Conservation (phyloP, 23 tunicate genomes). For the Ciona savignyi region DNA sequence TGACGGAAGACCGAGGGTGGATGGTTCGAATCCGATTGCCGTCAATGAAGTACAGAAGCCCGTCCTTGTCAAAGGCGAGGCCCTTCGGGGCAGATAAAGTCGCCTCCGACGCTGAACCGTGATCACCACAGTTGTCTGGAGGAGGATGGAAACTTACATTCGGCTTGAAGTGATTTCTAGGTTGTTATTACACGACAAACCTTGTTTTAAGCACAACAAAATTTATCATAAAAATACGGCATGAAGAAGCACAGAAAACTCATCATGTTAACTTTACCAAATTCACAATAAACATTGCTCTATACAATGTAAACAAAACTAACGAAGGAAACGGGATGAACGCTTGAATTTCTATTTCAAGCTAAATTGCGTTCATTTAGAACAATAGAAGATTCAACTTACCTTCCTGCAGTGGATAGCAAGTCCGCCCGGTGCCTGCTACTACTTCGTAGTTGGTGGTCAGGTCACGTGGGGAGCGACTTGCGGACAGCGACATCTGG, state of each 20-base stretch:
- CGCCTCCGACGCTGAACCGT: slow-evolving; percentile 59
- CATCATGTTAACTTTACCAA: too few species aligned
- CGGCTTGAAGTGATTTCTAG: too few species aligned
- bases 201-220: too few species aligned
- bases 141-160: too few species aligned
- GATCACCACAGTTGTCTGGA: slow-evolving; percentile 75
- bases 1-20: slow-evolving; percentile 25
- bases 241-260: too few species aligned
- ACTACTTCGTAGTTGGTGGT: slow-evolving; percentile 55
- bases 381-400: background rate
- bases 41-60: slow-evolving; percentile 81
- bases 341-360: too few species aligned
- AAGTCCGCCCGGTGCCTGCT: slow-evolving; percentile 72
- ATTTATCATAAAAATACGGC: too few species aligned
- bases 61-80: slow-evolving; percentile 51
- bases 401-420: slow-evolving; percentile 76
- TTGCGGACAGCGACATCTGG: slow-evolving; percentile 35
- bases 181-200: too few species aligned
- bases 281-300: too few species aligned
- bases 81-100: slow-evolving; percentile 76
- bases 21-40: slow-evolving; percentile 75
- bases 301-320: too few species aligned
- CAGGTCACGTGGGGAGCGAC: slow-evolving; percentile 40
- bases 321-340: too few species aligned
- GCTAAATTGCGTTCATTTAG: too few species aligned